phyloP scores from a whole-genome alignment of 2,888 invertebrate genomes.

The Sarcophaga carnaria region DNA sequence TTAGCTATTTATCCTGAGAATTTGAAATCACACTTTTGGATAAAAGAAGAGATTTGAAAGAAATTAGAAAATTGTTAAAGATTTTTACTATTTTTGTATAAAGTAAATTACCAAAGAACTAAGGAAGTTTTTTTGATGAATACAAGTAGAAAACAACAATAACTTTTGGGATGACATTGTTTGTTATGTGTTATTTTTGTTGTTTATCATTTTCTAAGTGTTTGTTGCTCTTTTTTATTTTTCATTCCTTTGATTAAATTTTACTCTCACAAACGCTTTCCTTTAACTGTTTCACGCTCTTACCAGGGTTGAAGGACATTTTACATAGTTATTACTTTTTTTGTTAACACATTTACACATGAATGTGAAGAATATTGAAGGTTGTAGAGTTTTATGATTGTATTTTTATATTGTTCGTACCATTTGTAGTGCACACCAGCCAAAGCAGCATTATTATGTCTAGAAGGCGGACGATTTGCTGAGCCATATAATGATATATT shows the following conservation, averaged over 20 bases:
- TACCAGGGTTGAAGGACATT: constrained; percentile 51
- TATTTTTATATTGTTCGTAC: constrained; percentile 12
- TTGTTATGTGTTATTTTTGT: constrained; percentile 51
- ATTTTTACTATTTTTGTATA: constrained; percentile 56
- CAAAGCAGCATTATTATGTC: constrained; percentile 51
- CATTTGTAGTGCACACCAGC: constrained; percentile 45
- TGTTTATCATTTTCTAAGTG: not conserved
- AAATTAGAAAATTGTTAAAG: constrained; percentile 60
- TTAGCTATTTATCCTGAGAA: constrained; percentile 26
- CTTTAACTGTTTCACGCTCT: constrained; percentile 34
- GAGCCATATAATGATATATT: constrained; percentile 48
- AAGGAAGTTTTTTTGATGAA: constrained; percentile 60
- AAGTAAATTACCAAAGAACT: constrained; percentile 67
- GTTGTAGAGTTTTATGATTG: constrained; percentile 29
- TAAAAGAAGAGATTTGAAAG: constrained; percentile 56
- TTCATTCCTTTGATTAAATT: constrained; percentile 30
- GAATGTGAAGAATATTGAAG: constrained; percentile 40
- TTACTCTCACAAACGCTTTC: constrained; percentile 24
- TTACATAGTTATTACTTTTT: constrained; percentile 18
- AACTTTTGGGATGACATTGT: constrained; percentile 53
- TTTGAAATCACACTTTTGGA: constrained; percentile 28
- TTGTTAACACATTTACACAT: constrained; percentile 28
- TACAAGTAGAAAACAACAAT: constrained; percentile 58
- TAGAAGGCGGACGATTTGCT: constrained; percentile 46
- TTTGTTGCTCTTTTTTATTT: constrained; percentile 34